Evolutionary conservation across 1,140 invertebrate species (phyloP), one percentile per base, ranked within the genome.

Genomic region (Armadillidium nasatum): DNA sequence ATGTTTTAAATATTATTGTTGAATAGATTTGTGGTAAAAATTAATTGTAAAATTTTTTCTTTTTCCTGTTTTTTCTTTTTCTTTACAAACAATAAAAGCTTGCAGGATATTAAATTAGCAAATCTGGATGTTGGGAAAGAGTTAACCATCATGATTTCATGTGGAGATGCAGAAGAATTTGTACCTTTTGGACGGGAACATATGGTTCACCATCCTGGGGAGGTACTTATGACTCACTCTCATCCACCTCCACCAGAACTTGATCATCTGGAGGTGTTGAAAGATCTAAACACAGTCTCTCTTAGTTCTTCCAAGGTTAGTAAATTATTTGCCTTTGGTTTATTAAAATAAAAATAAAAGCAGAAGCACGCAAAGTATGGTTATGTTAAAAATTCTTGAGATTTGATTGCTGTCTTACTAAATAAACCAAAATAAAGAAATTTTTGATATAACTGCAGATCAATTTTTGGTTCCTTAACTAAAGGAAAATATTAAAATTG

Each of bases 91-190:
- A 33, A 33, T 33, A 33, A 33, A 33, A 33, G 33, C 6, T 33
- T 33, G 33, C 33, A 33, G 33, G 33, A 33, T 33, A 33, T 33
- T 33, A 60, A 33, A 70, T 70, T 70, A 22, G 68, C 68, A 70
- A 70, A 70, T 70, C 68, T 70, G 68, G 68, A 70, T 70, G 68
- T 22, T 70, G 19, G 19, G 23, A 33, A 22, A 21, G 68, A 70
- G 11, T 13, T 22, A 11, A 21, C 15, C 22, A 70, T 70, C 15
- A 70, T 70, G 68, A 70, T 70, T 15, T 70, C 68, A 21, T 70
- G 68, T 70, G 68, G 68, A 15, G 68, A 21, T 13, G 19, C 68
- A 21, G 19, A 70, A 33, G 68, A 70, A 21, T 70, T 70, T 70
- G 22, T 70, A 15, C 68, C 68, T 22, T 70, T 70, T 70, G 68